A percentile compares a stretch with the other conserved stretches of the same genome.
phyloP scores from a whole-genome alignment of 2,113 vertebrate species.

The Cyphomyrus discorhynchus region DNA sequence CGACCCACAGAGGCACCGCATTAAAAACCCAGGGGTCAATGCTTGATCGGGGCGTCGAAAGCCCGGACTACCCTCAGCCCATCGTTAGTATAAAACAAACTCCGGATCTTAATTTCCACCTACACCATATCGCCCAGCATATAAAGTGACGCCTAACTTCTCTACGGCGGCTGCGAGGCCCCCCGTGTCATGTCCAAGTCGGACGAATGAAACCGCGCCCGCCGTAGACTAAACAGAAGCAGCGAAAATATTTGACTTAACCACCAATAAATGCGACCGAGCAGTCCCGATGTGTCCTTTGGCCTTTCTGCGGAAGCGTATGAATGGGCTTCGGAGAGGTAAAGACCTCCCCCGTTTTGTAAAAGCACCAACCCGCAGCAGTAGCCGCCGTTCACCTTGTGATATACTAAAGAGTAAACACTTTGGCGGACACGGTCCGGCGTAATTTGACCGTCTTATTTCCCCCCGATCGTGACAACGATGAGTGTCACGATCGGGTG shows the following conservation, averaged over 20 bases:
- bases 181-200: neutral
- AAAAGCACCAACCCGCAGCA: constrained; percentile 29
- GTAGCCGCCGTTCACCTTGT: constrained; percentile 5
- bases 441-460: neutral
- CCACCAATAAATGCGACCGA: neutral
- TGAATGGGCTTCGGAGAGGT: constrained; percentile 20
- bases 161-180: neutral
- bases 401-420: neutral
- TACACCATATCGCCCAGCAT: neutral
- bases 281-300: neutral
- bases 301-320: neutral
- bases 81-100: neutral
- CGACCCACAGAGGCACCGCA: neutral
- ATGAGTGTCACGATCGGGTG: neutral
- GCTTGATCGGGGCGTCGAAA: neutral
- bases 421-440: neutral
- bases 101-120: neutral
- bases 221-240: neutral
- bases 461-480: neutral
- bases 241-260: neutral
- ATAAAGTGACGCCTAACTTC: neutral
- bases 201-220: neutral
- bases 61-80: neutral
- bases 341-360: constrained; percentile 33
- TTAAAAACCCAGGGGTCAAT: neutral